These are phyloP conservation scores for Polydrusus pterygomalis DNA, from an alignment of 2,888 invertebrate genomes.

Conservation along the genomic window DNA sequence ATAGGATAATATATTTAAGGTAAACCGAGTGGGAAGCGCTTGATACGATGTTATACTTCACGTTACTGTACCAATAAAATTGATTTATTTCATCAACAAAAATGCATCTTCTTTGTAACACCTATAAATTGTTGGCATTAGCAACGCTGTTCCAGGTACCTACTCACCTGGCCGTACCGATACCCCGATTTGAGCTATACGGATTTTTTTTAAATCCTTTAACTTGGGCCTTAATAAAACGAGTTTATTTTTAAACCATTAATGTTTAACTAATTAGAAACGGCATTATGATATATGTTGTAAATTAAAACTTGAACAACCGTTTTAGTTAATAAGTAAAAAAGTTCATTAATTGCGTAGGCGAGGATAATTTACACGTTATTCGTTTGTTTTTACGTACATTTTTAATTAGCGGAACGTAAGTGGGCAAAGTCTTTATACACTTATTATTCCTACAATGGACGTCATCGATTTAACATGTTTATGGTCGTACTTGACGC, in stretches of 20 bases:
- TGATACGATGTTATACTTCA: background rate
- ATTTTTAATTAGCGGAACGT: conserved; percentile 11
- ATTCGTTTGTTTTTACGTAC: conserved; percentile 10
- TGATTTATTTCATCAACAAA: background rate
- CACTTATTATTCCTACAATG: background rate
- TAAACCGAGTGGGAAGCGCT: background rate
- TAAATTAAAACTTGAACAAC: background rate
- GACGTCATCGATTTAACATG: background rate
- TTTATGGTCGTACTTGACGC: conserved; percentile 6
- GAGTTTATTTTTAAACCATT: no score
- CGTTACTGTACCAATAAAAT: background rate
- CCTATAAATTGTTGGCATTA: background rate
- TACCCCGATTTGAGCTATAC: background rate
- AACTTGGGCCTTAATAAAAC: no score
- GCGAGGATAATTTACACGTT: conserved; percentile 5
- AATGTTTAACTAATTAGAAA: no score
- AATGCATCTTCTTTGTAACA: background rate
- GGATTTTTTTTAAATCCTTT: background rate
- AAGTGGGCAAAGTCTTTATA: conserved; percentile 14
- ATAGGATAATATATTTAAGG: conserved; percentile 15
- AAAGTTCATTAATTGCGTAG: background rate
- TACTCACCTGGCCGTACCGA: background rate
- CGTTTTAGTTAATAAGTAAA: conserved; percentile 6
- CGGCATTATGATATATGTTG: no score
- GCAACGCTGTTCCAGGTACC: background rate